phyloP scores from a whole-genome alignment of 2,888 invertebrate genomes.

The Aphodius granarius region DNA sequence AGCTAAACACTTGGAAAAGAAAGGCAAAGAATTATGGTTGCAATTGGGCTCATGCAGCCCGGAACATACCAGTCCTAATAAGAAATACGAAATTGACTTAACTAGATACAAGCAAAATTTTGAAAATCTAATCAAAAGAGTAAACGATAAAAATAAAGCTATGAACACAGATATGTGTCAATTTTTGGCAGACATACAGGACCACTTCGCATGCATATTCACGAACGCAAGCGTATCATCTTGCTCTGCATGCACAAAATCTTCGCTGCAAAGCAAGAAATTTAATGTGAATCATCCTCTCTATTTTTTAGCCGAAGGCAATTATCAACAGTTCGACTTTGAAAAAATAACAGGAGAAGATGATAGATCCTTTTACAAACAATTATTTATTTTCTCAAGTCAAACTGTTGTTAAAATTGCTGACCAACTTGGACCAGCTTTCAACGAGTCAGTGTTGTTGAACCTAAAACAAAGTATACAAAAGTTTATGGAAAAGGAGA shows the following conservation, averaged over 20 bases:
- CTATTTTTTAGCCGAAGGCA: background rate
- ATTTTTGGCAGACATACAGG: background rate
- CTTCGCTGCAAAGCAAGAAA: background rate
- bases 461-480: background rate
- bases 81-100: background rate
- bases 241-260: too few relatives aligned
- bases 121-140: too few relatives aligned
- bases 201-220: background rate
- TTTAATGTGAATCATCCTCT: background rate
- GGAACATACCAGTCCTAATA: background rate
- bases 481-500: background rate
- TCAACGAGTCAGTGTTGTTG: background rate
- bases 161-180: background rate
- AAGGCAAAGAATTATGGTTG: background rate
- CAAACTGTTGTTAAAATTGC: background rate
- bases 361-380: background rate
- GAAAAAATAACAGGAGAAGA: background rate
- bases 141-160: too few relatives aligned
- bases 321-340: background rate
- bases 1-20: background rate
- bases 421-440: background rate
- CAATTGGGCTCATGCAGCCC: background rate
- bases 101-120: too few relatives aligned
- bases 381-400: background rate
- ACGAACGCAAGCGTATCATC: background rate